A percentile compares a stretch with the other conserved stretches of the same genome.
Conservation (phyloP, 2,888 invertebrate species). For the Leucoma salicis region DNA sequence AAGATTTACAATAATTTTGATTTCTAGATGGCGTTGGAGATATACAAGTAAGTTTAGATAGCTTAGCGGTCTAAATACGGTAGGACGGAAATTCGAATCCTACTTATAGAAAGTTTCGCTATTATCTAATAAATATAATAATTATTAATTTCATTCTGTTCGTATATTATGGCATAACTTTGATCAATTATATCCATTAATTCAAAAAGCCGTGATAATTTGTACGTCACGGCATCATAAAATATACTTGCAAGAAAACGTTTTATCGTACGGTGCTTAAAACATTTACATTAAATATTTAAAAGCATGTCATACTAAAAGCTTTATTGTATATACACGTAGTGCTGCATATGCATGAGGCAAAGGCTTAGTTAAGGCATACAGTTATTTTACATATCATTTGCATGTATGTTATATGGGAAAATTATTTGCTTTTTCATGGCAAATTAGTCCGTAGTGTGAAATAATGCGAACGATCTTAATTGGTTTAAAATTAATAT, state of each 20-base stretch:
- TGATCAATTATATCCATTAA: too few relatives aligned
- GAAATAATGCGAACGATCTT: not conserved
- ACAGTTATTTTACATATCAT: conserved; percentile 24
- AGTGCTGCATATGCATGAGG: conserved; percentile 15
- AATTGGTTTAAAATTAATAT: conserved; percentile 1
- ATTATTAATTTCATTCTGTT: too few relatives aligned
- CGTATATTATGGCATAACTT: too few relatives aligned
- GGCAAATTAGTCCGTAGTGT: conserved; percentile 2
- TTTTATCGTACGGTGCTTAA: not conserved
- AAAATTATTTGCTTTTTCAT: conserved; percentile 14
- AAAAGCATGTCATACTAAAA: conserved; percentile 1
- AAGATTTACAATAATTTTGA: too few relatives aligned
- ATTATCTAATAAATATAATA: too few relatives aligned
- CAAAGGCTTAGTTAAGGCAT: conserved; percentile 6
- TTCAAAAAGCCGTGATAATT: too few relatives aligned
- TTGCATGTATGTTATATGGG: conserved; percentile 13
- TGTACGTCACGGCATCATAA: too few relatives aligned
- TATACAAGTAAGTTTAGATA: too few relatives aligned
- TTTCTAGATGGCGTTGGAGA: too few relatives aligned
- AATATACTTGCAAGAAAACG: conserved; percentile 11
- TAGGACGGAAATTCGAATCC: too few relatives aligned
- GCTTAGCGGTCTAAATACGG: too few relatives aligned
- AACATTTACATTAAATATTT: conserved; percentile 2
- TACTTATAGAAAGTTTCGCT: too few relatives aligned
- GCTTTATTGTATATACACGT: not conserved